Evolutionary conservation across 2,113 vertebrate species (phyloP).

Genomic region (Empidonax alnorum): DNA sequence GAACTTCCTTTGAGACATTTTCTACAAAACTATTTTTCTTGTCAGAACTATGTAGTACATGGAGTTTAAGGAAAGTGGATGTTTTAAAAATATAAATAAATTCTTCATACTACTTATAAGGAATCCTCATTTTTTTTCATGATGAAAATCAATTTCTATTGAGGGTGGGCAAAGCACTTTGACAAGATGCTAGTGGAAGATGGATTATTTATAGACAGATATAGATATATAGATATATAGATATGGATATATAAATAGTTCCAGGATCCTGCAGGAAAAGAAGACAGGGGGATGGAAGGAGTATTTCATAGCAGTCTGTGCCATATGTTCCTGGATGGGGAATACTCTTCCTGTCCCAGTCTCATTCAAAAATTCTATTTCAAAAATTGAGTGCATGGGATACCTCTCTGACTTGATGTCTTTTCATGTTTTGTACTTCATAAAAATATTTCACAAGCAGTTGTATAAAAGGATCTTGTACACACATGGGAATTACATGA

Average conservation of each 20-base stretch:
- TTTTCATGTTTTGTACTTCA: background rate
- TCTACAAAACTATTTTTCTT: constrained; percentile 9
- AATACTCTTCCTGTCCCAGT: background rate
- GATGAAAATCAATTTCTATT: background rate
- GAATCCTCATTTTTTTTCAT: background rate
- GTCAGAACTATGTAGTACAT: background rate
- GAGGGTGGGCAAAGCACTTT: background rate
- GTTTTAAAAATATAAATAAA: background rate
- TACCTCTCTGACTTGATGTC: background rate
- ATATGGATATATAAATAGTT: background rate
- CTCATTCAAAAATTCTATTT: background rate
- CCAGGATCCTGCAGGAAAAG: background rate
- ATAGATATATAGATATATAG: background rate
- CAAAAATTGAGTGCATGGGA: background rate
- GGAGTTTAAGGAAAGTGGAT: background rate
- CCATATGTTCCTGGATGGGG: background rate
- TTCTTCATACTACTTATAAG: background rate
- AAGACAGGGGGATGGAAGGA: background rate
- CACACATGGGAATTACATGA: background rate
- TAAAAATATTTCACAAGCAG: background rate
- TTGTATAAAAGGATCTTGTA: background rate
- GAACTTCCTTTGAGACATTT: background rate
- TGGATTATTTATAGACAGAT: background rate
- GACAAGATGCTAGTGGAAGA: background rate
- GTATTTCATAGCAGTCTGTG: background rate